phyloP scores from a whole-genome alignment of 2,888 invertebrate species.

The Sylvicola fuscatus region DNA sequence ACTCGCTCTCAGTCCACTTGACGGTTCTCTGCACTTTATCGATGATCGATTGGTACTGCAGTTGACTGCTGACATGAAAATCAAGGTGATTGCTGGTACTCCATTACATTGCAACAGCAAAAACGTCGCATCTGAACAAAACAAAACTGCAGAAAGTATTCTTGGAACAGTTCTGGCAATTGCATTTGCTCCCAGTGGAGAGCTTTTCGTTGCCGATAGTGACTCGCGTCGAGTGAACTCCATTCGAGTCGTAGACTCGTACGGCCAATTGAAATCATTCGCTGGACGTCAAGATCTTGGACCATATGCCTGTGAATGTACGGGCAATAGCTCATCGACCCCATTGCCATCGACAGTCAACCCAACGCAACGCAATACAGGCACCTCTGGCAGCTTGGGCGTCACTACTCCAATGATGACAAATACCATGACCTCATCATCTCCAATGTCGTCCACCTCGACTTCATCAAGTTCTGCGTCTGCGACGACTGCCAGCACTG shows the following conservation, averaged over 20 bases:
- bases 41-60: conserved; percentile 86
- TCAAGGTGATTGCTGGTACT: conserved; percentile 85
- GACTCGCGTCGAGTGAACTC: conserved; percentile 71
- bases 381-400: conserved; percentile 13
- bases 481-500: not conserved
- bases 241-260: conserved; percentile 68
- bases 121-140: conserved; percentile 47
- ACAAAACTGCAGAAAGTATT: conserved; percentile 40
- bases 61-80: conserved; percentile 77
- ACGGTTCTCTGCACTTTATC: conserved; percentile 86
- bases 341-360: conserved; percentile 14
- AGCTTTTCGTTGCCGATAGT: conserved; percentile 82
- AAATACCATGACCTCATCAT: conserved; percentile 8
- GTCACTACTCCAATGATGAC: conserved; percentile 12
- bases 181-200: conserved; percentile 79
- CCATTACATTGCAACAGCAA: conserved; percentile 71
- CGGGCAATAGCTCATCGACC: conserved; percentile 12
- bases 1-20: conserved; percentile 78
- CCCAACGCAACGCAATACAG: conserved; percentile 13
- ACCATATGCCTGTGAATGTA: conserved; percentile 24
- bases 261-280: conserved; percentile 77
- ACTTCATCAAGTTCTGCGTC: not conserved
- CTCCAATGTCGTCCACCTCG: too few relatives aligned
- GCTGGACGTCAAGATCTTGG: conserved; percentile 70
- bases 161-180: conserved; percentile 75